Evolutionary conservation across 2,113 vertebrate genomes (phyloP).

Genomic region (Ctenomys sociabilis): DNA sequence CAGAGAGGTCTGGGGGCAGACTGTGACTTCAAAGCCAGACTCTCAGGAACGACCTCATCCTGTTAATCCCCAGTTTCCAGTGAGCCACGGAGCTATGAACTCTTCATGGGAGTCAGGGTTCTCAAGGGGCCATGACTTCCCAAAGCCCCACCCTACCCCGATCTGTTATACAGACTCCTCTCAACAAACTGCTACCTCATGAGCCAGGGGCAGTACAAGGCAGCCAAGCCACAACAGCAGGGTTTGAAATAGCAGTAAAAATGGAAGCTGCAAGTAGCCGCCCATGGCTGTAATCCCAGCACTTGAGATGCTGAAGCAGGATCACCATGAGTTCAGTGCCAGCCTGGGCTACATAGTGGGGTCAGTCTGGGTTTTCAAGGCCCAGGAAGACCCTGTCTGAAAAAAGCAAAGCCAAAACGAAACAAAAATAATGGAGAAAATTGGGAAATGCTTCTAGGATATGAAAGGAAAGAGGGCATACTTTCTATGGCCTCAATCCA

Average conservation of each 20-base stretch:
- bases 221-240: neutral
- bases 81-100: neutral
- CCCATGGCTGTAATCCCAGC: neutral
- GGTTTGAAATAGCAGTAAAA: neutral
- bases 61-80: neutral
- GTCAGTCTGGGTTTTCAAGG: no score
- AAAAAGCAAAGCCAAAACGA: neutral
- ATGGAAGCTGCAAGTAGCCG: neutral
- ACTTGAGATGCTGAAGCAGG: neutral
- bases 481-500: no score
- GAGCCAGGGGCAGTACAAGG: neutral
- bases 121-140: neutral
- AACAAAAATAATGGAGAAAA: neutral
- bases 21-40: neutral
- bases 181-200: neutral
- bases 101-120: neutral
- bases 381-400: neutral
- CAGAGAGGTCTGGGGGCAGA: neutral
- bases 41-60: neutral
- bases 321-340: neutral
- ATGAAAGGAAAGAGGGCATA: neutral
- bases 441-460: neutral
- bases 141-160: neutral
- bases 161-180: neutral
- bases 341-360: neutral